Evolutionary conservation across 2,888 invertebrate species (phyloP), one percentile per base, ranked within the genome.

Genomic region (Acanthopleura granulata): DNA sequence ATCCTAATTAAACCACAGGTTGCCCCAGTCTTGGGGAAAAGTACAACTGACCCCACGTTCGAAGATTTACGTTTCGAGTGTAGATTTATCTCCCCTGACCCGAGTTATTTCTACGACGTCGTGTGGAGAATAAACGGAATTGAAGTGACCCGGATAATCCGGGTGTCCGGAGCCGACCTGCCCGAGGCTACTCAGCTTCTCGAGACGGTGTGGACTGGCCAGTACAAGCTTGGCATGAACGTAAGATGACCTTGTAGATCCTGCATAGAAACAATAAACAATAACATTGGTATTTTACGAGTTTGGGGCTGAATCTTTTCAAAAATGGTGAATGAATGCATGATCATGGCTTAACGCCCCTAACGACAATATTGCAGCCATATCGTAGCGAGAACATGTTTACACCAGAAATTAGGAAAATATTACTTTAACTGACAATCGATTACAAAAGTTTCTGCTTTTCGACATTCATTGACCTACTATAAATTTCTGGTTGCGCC

Each of bases 91-190:
- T n/a, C 57, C 57, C 40, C 40, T 6, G 12, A 57, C 22, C 57
- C 57, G 12, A n/a, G n/a, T 57, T 57, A n/a, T n/a, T 57, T 57
- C 57, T 57, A 57, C 22, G 57, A 57, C 57, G 22, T 57, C 57
- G 57, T 57, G 3, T 57, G 57, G 57, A n/a, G 18, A 18, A 22
- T 57, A 57, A 57, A 57, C 22, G 57, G 22, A 57, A 12, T 6
- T 57, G 57, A 57, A 57, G 57, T 57, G 57, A 4, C 18, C 57
- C 18, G 57, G 22, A n/a, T n/a, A 18, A 57, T 12, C 22, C 18
- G 12, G 22, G 4, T 6, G 22, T 22, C 57, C 18, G n/a, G n/a
- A 22, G 57, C 57, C 4, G 18, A 18, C 12, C n/a, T 57, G 22
- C 57, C 57, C 6, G n/a, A 3, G 3, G 57, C n/a, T 4, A 12